phyloP scores from a whole-genome alignment of 2,113 vertebrate genomes.

The Corapipo altera region DNA sequence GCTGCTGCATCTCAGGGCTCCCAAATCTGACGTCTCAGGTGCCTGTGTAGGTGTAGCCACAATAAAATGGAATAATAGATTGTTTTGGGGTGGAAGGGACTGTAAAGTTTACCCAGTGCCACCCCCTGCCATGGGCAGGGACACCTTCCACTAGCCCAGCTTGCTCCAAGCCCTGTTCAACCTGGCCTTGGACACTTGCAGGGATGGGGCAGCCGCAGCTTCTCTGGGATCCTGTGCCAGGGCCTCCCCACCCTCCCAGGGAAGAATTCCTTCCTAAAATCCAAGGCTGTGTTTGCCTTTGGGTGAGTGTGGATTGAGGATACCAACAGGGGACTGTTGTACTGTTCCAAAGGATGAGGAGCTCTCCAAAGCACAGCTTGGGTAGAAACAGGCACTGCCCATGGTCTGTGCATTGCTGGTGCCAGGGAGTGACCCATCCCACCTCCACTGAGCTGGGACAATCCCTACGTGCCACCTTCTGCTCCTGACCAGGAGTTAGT shows the following conservation, averaged over 20 bases:
- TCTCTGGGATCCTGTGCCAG: too few species aligned
- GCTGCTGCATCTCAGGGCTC: neutral
- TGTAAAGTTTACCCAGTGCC: rapidly evolving
- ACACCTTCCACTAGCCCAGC: neutral
- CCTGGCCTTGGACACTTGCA: neutral
- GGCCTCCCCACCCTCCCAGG: too few species aligned
- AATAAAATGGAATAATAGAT: neutral
- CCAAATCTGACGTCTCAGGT: neutral
- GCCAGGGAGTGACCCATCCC: neutral
- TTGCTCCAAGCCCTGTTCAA: rapidly evolving
- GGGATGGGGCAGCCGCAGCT: neutral
- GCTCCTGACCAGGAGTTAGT: neutral
- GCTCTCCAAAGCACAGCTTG: neutral
- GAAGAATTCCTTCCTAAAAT: too few species aligned
- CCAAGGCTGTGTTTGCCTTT: neutral
- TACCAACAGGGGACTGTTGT: rapidly evolving
- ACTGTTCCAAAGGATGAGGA: neutral
- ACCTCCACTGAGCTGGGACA: neutral
- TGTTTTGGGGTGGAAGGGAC: neutral
- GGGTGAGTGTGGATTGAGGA: rapidly evolving
- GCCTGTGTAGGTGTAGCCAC: neutral
- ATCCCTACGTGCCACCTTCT: rapidly evolving
- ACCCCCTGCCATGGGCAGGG: neutral
- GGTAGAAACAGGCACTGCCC: rapidly evolving
- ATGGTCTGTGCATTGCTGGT: rapidly evolving